Base-by-base conservation (phyloP, 2,113 vertebrate genomes). In the Oophaga pumilio region DNA sequence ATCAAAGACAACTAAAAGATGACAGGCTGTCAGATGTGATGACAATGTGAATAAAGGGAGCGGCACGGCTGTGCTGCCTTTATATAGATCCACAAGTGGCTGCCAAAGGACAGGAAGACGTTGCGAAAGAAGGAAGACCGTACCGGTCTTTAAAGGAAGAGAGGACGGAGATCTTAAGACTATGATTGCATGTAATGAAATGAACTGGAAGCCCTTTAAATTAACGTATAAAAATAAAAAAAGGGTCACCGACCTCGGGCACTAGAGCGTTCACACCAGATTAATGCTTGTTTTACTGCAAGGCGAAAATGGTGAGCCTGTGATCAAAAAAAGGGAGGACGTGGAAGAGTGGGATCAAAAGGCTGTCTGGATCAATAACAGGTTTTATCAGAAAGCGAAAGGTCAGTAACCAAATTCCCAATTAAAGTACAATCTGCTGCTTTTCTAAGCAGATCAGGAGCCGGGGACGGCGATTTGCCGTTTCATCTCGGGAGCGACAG, bases 11-110 rank as follows among this genome's bases (percentile, higher is more conserved):
- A 74, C 43, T 1, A 1, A 28, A n/a, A 82, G 52, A 74, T 62
- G 76, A 82, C 80, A 83, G 60, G 33, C 86, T 52, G 33, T 88
- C 81, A 69, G 82, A 24, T 68, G 82, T 18, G 56, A 66, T 85
- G 79, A 85, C 60, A 15, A 52, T 28, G 71, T 18, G 62, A 76
- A 88, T 64, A 53, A 84, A 68, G 62, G 79, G 10, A 84, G 64
- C 74, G 18, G n/a, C 24, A 24, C 24, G 49, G 78, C 57, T 17
- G 62, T n/a, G 59, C 79, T 10, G 28, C 68, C 52, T 66, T 20
- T 87, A 76, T 74, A 83, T 56, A 87, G 79, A 87, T 60, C 9
- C 28, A 20, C 10, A 69, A 9, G 33, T 18, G 81, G 49, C 28
- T 6, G 62, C 62, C 52, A 82, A 28, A 66, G 50, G 50, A 82